phyloP scores from a whole-genome alignment of 2,113 vertebrate species.

The Fulica atra region DNA sequence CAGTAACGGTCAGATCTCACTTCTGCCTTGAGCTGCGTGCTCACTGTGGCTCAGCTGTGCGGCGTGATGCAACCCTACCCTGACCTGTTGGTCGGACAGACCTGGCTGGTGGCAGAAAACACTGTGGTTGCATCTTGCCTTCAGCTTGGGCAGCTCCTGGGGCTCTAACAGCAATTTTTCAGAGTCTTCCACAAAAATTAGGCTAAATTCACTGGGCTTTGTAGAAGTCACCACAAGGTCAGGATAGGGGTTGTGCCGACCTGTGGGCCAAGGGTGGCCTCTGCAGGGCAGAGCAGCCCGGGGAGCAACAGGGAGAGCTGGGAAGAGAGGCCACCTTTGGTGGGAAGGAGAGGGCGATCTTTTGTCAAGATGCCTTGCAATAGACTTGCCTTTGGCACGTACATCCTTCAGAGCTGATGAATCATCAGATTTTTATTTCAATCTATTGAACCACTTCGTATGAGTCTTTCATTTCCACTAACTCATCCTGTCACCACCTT shows the following conservation, averaged over 20 bases:
- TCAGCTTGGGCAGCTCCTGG: neutral
- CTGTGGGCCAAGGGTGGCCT: neutral
- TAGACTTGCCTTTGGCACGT: neutral
- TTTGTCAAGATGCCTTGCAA: neutral
- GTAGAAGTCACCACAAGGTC: accelerated
- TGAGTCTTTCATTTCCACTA: neutral
- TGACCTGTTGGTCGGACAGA: too few species aligned
- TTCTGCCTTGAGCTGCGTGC: accelerated
- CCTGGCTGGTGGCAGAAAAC: accelerated
- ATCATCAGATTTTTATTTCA: neutral
- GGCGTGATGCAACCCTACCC: accelerated
- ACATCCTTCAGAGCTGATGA: neutral
- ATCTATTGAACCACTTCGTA: neutral
- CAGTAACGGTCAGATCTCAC: accelerated
- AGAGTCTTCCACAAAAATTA: neutral
- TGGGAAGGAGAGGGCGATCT: neutral
- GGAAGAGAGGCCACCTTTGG: neutral
- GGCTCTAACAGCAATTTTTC: accelerated
- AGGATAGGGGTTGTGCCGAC: accelerated
- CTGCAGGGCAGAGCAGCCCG: neutral
- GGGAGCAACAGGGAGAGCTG: too few species aligned
- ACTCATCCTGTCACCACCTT: neutral
- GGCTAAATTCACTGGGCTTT: accelerated
- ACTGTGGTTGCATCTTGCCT: accelerated
- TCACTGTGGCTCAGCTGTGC: accelerated